Conservation (phyloP, 2,797 vertebrate genomes). For the Poeciliopsis presidionis region DNA sequence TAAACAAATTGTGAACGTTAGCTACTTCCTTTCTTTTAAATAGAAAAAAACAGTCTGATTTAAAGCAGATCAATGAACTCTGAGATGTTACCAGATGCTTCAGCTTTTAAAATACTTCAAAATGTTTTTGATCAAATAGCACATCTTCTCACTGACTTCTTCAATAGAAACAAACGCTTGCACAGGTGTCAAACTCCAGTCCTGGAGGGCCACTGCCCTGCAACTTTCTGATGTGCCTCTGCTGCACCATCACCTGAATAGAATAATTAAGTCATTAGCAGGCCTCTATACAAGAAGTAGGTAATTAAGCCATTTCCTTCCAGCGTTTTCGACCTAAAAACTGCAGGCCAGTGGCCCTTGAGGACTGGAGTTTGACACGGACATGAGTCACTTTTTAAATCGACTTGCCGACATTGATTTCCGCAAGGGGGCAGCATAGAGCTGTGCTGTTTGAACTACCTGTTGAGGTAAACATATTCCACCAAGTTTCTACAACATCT, state of each 20-base stretch:
- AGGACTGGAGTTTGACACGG: too few relatives aligned
- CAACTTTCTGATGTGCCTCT: too few relatives aligned
- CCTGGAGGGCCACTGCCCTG: too few relatives aligned
- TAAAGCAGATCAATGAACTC: neutral
- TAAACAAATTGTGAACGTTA: neutral
- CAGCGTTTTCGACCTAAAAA: too few relatives aligned
- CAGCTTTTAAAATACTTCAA: neutral
- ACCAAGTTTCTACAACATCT: neutral
- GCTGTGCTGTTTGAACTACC: neutral
- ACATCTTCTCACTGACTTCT: neutral
- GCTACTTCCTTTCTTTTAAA: neutral
- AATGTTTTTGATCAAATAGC: neutral
- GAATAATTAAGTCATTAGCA: too few relatives aligned
- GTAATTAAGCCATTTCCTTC: too few relatives aligned
- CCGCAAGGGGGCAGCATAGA: slow-evolving; percentile 50
- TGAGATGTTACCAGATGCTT: neutral
- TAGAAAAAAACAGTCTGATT: neutral
- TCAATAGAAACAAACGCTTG: neutral
- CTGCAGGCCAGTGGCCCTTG: too few relatives aligned
- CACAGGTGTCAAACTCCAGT: neutral
- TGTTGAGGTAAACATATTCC: neutral
- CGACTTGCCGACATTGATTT: neutral
- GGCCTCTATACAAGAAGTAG: too few relatives aligned
- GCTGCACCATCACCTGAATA: too few relatives aligned
- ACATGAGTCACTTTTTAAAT: neutral